Base-by-base conservation (phyloP, 1,140 invertebrate species). In the Triops cancriformis region DNA sequence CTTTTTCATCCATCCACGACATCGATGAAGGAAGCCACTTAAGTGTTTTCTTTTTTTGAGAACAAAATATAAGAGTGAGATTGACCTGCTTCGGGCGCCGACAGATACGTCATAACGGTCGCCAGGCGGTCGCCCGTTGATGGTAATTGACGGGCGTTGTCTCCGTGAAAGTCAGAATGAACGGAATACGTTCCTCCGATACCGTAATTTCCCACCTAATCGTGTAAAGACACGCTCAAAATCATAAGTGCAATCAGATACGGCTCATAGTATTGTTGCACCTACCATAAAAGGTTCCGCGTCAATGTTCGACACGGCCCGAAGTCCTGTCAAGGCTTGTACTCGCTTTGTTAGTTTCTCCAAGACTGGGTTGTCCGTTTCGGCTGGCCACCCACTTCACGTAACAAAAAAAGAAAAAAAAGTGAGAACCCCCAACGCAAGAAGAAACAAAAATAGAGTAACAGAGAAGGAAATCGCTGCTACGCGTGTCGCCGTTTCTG, bases 151-250 rank as follows among this genome's bases (percentile, higher is more conserved):
- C 23, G 28, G 6, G 26, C 37, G 18, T 76, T 45, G 37, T n/a
- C 26, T 18, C 74, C 74, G 37, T 43, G 74, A n/a, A 42, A 31
- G 37, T 76, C 74, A 26, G 74, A 76, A 43, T 76, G 74, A 42
- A 76, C 26, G 9, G 37, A 41, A 45, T 76, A 76, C 26, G 28
- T 41, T 76, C 74, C 74, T 12, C 27, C 74, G 18, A 76, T 76
- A 0, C 74, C 74, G 37, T 76, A 76, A 76, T 76, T 76, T 7
- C 23, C 45, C 28, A 76, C 74, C 74, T 76, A 74, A 72, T 37
- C 18, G 18, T 64, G 14, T 11, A 6, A 64, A n/a, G n/a, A 14
- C 51, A 14, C 10, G 23, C 3, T n/a, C 14, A 64, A n/a, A 23
- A 64, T 64, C 18, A 6, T 64, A 64, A 23, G 23, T n/a, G 23